These are phyloP conservation scores for Craterocephalus amniculus DNA, from an alignment of 2,797 vertebrate species.

Conservation along the genomic window DNA sequence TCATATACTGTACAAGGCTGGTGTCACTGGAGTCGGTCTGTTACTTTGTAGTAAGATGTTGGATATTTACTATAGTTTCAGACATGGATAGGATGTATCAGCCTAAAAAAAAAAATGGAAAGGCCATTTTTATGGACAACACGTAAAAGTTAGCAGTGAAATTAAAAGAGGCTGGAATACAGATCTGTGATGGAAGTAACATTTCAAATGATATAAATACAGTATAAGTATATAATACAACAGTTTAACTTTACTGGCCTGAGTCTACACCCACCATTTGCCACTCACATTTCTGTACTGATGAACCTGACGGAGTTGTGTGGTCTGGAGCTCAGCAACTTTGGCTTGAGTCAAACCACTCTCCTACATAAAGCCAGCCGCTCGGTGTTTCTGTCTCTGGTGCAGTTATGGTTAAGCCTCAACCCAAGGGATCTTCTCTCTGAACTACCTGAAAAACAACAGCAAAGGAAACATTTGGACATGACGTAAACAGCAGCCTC, in stretches of 20 bases:
- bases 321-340: conserved; percentile 47
- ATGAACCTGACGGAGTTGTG: conserved; percentile 28
- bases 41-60: background rate
- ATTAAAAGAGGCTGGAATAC: background rate
- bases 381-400: conserved; percentile 56
- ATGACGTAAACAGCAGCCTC: conserved; percentile 41
- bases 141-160: background rate
- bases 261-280: conserved; percentile 5
- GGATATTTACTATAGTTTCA: background rate
- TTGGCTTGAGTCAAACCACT: conserved; percentile 48
- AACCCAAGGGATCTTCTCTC: conserved; percentile 63
- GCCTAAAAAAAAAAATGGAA: background rate
- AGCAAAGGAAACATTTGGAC: conserved; percentile 60
- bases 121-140: background rate
- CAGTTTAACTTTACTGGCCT: background rate
- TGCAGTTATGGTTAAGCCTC: conserved; percentile 61
- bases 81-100: background rate
- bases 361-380: conserved; percentile 54
- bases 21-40: conserved; percentile 12
- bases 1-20: conserved; percentile 6
- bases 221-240: background rate
- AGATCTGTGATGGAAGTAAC: background rate
- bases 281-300: conserved; percentile 23
- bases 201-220: background rate
- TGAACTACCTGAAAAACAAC: conserved; percentile 61